These are phyloP conservation scores for Marasmarcha lunaedactyla DNA, from an alignment of 2,888 invertebrate species.

Conservation along the genomic window DNA sequence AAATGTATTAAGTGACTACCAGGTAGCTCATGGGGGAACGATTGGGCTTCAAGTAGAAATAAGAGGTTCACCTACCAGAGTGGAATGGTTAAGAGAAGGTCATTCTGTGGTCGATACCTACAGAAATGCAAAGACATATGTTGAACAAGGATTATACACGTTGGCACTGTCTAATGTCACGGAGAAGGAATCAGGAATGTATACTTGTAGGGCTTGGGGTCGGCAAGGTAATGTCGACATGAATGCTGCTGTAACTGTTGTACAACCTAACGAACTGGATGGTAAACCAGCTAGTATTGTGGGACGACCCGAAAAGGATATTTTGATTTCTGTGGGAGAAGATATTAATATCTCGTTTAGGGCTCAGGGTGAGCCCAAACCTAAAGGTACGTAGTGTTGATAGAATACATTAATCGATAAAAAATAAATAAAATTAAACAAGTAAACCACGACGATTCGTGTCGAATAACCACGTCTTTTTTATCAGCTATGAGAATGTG, in stretches of 20 bases:
- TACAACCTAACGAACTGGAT: slow-evolving; percentile 70
- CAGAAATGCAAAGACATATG: slow-evolving; percentile 75
- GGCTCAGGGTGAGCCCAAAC: slow-evolving; percentile 85
- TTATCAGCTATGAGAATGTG: too few species aligned
- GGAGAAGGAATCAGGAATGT: slow-evolving; percentile 79
- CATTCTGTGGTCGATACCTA: slow-evolving; percentile 68
- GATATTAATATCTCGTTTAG: slow-evolving; percentile 87
- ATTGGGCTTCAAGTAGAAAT: slow-evolving; percentile 86
- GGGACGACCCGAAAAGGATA: slow-evolving; percentile 81
- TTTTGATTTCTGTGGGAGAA: slow-evolving; percentile 81
- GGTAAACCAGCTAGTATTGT: slow-evolving; percentile 84
- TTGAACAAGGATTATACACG: slow-evolving; percentile 78
- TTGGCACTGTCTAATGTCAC: slow-evolving; percentile 79
- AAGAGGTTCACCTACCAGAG: slow-evolving; percentile 77
- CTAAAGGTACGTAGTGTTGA: slow-evolving; percentile 79
- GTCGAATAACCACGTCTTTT: too few species aligned
- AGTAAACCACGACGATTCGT: too few species aligned
- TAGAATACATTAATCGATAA: too few species aligned
- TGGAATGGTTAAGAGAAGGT: slow-evolving; percentile 81
- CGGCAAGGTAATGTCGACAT: slow-evolving; percentile 80
- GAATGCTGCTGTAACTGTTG: slow-evolving; percentile 78
- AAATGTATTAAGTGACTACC: slow-evolving; percentile 76
- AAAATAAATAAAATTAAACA: slow-evolving; percentile 2
- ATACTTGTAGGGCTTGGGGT: slow-evolving; percentile 82
- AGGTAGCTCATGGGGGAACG: slow-evolving; percentile 81